These are phyloP conservation scores for Gnatocerus cornutus DNA, from an alignment of 2,888 invertebrate genomes.

Conservation along the genomic window DNA sequence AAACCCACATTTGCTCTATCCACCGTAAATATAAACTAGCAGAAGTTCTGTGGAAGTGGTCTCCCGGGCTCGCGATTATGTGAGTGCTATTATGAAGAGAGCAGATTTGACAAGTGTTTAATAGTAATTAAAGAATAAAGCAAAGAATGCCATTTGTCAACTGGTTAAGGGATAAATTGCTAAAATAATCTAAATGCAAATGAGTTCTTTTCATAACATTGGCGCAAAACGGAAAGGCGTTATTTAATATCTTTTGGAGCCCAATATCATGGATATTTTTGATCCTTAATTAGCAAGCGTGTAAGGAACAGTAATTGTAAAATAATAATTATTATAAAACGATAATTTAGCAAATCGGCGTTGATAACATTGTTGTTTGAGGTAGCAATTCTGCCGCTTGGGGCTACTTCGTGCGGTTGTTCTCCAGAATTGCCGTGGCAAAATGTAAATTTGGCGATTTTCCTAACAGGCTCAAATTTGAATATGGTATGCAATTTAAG, in stretches of 20 bases:
- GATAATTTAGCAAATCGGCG: constrained; percentile 38
- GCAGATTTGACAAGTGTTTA: constrained; percentile 27
- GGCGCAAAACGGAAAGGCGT: constrained; percentile 9
- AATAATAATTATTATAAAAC: constrained; percentile 29
- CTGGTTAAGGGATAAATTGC: constrained; percentile 25
- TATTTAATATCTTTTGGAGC: constrained; percentile 12
- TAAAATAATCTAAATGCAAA: constrained; percentile 41
- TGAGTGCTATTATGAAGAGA: constrained; percentile 1
- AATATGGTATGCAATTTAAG: constrained; percentile 42
- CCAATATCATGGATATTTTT: constrained; percentile 24
- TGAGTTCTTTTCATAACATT: constrained; percentile 26
- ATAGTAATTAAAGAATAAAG: constrained; percentile 31
- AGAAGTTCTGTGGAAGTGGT: constrained; percentile 7
- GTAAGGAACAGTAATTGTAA: constrained; percentile 12
- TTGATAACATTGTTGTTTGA: constrained; percentile 35
- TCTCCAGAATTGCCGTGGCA: constrained; percentile 29
- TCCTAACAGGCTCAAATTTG: constrained; percentile 42
- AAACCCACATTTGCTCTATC: constrained; percentile 23
- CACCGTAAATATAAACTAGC: constrained; percentile 27
- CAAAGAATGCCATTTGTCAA: constrained; percentile 27
- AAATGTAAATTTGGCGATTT: constrained; percentile 45
- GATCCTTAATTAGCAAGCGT: constrained; percentile 23
- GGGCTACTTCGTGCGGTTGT: constrained; percentile 37
- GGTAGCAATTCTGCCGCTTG: constrained; percentile 25
- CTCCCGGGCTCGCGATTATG: constrained; percentile 3